Conservation (phyloP, 2,888 invertebrate species). For the Baccha elongata region DNA sequence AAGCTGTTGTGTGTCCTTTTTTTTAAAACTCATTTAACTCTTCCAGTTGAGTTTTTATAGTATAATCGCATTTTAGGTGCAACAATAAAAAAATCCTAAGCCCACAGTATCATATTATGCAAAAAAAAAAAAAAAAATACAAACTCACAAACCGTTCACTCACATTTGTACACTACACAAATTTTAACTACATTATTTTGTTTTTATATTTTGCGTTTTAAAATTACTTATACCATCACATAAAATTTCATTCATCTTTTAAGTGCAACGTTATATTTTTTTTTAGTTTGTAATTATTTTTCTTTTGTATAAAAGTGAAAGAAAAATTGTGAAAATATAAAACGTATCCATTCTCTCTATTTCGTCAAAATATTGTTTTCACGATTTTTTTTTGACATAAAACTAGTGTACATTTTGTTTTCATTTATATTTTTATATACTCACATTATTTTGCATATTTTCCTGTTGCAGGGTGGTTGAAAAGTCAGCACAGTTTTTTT, state of each 20-base stretch:
- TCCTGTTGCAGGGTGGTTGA: slow-evolving; percentile 21
- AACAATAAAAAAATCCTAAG: slow-evolving; percentile 54
- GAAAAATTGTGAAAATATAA: slow-evolving; percentile 28
- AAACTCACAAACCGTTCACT: slow-evolving; percentile 27
- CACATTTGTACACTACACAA: slow-evolving; percentile 31
- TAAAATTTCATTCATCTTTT: slow-evolving; percentile 58
- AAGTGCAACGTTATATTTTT: slow-evolving; percentile 37
- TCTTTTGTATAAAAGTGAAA: slow-evolving; percentile 10
- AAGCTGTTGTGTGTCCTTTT: slow-evolving; percentile 26
- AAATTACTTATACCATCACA: slow-evolving; percentile 28
- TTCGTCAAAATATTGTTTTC: slow-evolving; percentile 10
- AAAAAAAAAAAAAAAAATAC: slow-evolving; percentile 21
- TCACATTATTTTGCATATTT: background rate
- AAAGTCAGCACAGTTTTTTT: slow-evolving; percentile 6
- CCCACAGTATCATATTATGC: slow-evolving; percentile 36
- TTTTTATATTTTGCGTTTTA: slow-evolving; percentile 51
- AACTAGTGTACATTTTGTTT: slow-evolving; percentile 1
- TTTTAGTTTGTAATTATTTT: slow-evolving; percentile 2
- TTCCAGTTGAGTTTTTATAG: slow-evolving; percentile 57
- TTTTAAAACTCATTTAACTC: slow-evolving; percentile 66
- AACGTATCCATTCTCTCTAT: slow-evolving; percentile 16
- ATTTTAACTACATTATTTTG: slow-evolving; percentile 47
- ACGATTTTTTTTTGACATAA: background rate
- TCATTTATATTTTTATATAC: background rate
- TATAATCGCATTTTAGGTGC: slow-evolving; percentile 58